Conservation (phyloP, 2,888 invertebrate species). For the Drosophila basisetae region DNA sequence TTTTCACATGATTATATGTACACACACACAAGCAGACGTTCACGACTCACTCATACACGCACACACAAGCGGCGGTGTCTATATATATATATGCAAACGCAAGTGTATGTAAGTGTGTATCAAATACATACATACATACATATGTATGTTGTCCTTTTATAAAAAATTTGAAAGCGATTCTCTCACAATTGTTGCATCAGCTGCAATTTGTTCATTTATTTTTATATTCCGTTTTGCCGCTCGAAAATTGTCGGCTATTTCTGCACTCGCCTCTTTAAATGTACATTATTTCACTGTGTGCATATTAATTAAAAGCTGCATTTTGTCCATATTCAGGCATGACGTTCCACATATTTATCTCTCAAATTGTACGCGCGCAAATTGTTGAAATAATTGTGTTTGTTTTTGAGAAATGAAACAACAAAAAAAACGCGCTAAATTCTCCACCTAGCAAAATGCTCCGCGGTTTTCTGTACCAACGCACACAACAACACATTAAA, state of each 20-base stretch:
- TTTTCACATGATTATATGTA: conserved; percentile 83
- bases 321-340: conserved; percentile 19
- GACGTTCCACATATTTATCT: conserved; percentile 32
- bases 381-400: conserved; percentile 1
- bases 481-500: conserved; percentile 76
- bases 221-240: conserved; percentile 24
- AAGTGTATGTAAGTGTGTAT: conserved; percentile 9
- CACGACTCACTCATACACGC: conserved; percentile 21
- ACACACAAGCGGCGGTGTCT: conserved; percentile 28
- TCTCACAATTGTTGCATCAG: conserved; percentile 46
- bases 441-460: conserved; percentile 65
- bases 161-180: conserved; percentile 48
- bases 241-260: conserved; percentile 36
- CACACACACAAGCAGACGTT: conserved; percentile 33
- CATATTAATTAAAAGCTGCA: conserved; percentile 19
- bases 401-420: conserved; percentile 8
- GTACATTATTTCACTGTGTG: conserved; percentile 14
- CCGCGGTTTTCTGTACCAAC: conserved; percentile 67
- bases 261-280: conserved; percentile 12
- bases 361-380: conserved; percentile 26
- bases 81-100: conserved; percentile 16
- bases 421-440: conserved; percentile 71
- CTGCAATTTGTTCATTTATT: not conserved
- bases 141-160: conserved; percentile 24
- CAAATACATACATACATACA: conserved; percentile 4